These are phyloP conservation scores for Tadarida brasiliensis DNA, from an alignment of 2,797 vertebrate genomes.

Conservation along the genomic window DNA sequence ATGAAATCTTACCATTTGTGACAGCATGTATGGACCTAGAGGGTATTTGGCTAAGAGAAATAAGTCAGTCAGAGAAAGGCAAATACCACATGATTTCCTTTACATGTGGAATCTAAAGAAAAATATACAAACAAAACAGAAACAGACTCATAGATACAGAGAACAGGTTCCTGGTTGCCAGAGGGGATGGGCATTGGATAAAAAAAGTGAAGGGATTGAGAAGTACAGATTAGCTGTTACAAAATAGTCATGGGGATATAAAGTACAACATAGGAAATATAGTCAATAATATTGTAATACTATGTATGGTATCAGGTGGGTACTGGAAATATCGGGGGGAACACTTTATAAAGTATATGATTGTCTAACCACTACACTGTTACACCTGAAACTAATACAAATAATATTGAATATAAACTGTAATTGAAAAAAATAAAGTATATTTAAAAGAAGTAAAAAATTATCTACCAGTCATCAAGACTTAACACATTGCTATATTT, in stretches of 20 bases:
- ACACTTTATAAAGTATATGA: background rate
- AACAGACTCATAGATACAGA: background rate
- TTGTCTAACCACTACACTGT: background rate
- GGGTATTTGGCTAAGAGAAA: background rate
- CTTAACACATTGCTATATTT: slow-evolving; percentile 17
- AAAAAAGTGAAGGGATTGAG: background rate
- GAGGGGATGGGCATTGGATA: background rate
- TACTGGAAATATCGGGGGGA: background rate
- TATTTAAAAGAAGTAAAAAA: slow-evolving; percentile 40
- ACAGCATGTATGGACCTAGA: background rate
- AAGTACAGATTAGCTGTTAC: background rate
- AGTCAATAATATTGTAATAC: background rate
- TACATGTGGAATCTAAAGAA: background rate
- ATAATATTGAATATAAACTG: background rate
- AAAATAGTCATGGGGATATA: background rate
- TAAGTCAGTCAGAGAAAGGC: background rate
- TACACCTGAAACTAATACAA: background rate
- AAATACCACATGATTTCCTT: background rate
- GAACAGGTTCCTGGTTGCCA: background rate
- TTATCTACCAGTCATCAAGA: background rate
- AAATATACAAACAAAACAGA: background rate
- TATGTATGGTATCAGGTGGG: background rate
- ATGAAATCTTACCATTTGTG: background rate
- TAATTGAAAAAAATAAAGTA: background rate
- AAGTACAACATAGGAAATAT: background rate